Conservation (phyloP, 2,888 invertebrate genomes). For the Allolobophora icterica region DNA sequence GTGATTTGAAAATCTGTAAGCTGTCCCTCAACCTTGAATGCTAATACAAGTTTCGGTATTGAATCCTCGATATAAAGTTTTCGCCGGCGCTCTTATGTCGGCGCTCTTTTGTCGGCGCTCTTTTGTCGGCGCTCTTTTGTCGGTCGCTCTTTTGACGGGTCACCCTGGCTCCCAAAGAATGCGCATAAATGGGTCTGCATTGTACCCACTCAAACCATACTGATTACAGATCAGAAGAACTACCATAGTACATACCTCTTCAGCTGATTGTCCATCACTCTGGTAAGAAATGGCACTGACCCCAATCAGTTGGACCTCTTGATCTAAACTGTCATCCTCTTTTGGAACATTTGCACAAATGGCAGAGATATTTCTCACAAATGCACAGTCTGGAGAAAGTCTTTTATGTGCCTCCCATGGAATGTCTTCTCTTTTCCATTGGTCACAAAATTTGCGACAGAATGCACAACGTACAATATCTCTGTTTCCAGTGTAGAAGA, state of each 20-base stretch:
- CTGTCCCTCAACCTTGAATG: too few species aligned
- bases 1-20: too few species aligned
- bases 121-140: too few species aligned
- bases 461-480: slow-evolving; percentile 31
- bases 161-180: too few species aligned
- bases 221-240: neutral
- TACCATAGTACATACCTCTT: neutral
- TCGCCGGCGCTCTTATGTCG: too few species aligned
- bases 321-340: neutral
- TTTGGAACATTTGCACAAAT: neutral
- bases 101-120: too few species aligned
- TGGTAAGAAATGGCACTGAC: neutral
- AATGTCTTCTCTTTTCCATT: slow-evolving; percentile 29
- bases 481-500: slow-evolving; percentile 36
- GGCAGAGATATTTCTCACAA: neutral
- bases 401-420: slow-evolving; percentile 20
- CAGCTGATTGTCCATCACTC: neutral
- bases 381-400: slow-evolving; percentile 33
- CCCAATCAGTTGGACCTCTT: slow-evolving; percentile 11
- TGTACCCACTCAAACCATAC: neutral
- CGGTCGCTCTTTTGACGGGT: too few species aligned
- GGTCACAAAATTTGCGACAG: slow-evolving; percentile 19
- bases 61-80: too few species aligned
- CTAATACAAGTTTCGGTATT: too few species aligned
- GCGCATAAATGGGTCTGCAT: too few species aligned